phyloP scores from a whole-genome alignment of 2,888 invertebrate species.

The Ectropis crepuscularia region DNA sequence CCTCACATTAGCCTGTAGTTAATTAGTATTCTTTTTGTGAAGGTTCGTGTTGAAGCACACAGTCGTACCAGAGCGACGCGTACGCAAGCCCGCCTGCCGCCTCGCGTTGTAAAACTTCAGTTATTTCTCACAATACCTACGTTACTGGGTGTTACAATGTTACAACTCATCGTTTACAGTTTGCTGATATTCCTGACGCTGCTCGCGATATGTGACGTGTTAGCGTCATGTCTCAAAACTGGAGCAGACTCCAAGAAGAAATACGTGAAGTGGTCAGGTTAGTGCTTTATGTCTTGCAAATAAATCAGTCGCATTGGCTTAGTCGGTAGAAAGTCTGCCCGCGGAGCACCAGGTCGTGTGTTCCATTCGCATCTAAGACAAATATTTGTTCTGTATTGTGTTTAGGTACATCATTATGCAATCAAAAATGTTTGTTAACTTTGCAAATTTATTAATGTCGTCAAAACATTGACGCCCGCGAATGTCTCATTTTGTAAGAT shows the following conservation, averaged over 20 bases:
- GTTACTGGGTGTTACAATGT: constrained; percentile 46
- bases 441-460: no score
- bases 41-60: constrained; percentile 29
- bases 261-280: constrained; percentile 52
- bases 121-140: not conserved
- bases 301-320: no score
- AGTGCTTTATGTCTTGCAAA: constrained; percentile 9
- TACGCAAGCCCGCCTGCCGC: constrained; percentile 35
- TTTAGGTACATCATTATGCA: no score
- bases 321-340: no score
- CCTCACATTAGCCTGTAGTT: constrained; percentile 3
- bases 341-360: no score
- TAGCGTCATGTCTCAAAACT: constrained; percentile 48
- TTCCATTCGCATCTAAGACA: no score
- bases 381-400: no score
- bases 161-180: constrained; percentile 56
- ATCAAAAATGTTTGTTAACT: no score
- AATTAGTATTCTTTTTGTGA: constrained; percentile 28
- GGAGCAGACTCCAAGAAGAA: constrained; percentile 46
- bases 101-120: not conserved
- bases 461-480: no score
- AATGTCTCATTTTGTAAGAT: no score
- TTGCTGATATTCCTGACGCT: constrained; percentile 55
- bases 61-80: constrained; percentile 40
- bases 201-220: constrained; percentile 56